These are phyloP conservation scores for Hoplostethus atlanticus DNA, from an alignment of 2,797 vertebrate species.

Conservation along the genomic window DNA sequence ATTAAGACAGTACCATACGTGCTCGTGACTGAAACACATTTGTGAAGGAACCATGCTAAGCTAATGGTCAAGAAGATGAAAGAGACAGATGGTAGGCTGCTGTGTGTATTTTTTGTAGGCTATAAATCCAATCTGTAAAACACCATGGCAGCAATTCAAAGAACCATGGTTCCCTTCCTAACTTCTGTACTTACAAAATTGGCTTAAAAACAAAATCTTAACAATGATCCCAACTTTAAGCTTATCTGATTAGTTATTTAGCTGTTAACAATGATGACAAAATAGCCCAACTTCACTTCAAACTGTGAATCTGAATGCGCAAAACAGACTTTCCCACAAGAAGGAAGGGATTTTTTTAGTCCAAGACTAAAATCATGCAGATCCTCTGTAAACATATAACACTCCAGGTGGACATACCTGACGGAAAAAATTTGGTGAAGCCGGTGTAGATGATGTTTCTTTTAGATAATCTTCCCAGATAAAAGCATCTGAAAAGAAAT, in stretches of 20 bases:
- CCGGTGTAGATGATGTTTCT: conserved; percentile 90
- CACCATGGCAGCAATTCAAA: not conserved
- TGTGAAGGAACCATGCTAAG: too few relatives aligned
- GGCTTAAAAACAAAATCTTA: not conserved
- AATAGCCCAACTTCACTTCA: not conserved
- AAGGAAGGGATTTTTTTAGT: not conserved
- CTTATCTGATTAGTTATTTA: not conserved
- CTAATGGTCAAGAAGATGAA: too few relatives aligned
- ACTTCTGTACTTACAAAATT: not conserved
- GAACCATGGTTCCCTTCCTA: not conserved
- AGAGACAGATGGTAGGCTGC: not conserved
- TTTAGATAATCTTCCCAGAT: conserved; percentile 95
- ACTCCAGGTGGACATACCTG: conserved; percentile 85
- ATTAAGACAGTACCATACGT: conserved; percentile 1
- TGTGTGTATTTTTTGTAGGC: not conserved
- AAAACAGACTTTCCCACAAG: not conserved
- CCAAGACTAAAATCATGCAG: not conserved
- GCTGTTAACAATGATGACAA: not conserved
- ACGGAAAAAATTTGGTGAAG: conserved; percentile 91
- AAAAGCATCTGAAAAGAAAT: conserved; percentile 86
- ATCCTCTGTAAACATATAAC: too few relatives aligned
- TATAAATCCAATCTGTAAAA: not conserved
- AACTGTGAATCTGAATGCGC: not conserved
- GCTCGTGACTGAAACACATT: not conserved
- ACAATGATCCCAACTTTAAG: not conserved